phyloP scores from a whole-genome alignment of 1,140 invertebrate species.

The Artemia franciscana region DNA sequence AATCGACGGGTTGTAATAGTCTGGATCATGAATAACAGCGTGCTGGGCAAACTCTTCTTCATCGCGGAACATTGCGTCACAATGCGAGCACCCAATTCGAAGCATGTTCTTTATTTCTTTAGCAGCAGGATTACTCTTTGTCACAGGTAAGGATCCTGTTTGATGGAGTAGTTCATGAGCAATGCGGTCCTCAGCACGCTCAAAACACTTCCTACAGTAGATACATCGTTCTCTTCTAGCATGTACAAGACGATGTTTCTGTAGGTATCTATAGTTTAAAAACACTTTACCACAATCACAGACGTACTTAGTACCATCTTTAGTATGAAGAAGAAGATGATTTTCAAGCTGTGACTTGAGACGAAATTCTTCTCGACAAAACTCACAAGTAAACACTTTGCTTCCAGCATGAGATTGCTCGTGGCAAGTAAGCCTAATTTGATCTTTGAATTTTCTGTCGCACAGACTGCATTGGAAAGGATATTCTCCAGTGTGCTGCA shows the following conservation, averaged over 20 bases:
- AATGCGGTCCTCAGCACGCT: neutral
- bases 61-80: neutral
- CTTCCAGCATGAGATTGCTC: neutral
- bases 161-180: neutral
- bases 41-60: neutral
- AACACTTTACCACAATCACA: neutral
- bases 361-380: neutral
- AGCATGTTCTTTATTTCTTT: neutral
- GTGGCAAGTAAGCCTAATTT: neutral
- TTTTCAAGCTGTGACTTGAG: neutral
- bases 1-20: neutral
- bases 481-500: neutral
- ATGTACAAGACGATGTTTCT: neutral
- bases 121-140: neutral
- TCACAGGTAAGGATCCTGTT: neutral
- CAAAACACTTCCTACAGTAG: neutral
- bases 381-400: neutral
- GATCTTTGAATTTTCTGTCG: neutral
- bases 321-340: neutral
- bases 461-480: neutral
- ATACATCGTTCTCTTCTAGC: neutral
- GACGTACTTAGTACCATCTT: neutral
- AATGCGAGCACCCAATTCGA: neutral
- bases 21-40: neutral
- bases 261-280: neutral